Evolutionary conservation across 2,113 vertebrate genomes (phyloP), one percentile per base, ranked within the genome.

Genomic region (Todiramphus chloris): DNA sequence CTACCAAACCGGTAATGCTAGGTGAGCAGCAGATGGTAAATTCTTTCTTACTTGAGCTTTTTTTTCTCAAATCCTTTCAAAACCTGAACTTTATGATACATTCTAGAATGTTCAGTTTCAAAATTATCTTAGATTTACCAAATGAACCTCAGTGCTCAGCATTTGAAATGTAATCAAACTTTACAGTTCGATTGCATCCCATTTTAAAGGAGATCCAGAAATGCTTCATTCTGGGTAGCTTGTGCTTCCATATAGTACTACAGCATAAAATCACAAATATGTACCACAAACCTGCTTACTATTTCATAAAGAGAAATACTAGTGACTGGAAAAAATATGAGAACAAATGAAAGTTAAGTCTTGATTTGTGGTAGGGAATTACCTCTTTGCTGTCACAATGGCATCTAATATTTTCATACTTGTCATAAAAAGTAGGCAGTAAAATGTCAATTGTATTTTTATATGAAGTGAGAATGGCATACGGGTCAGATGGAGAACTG

Each of bases 401-500:
- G 2, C 15, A 77, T 77, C 35, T 51, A 66, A 30, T 66, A 83
- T 77, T 96, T 94, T 86, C 59, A 74, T 83, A 74, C 5, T 69
- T 53, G 6, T 66, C n/a, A 73, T 44, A 78, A 85, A 41, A 7
- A 33, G 21, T 30, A 6, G 6, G 31, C 81, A 69, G 13, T 50
- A 93, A 92, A 83, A 81, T 76, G 24, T 66, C 77, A 44, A 96
- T 81, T 92, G 46, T 86, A 33, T n/a, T 91, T 93, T 94, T 84
- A 55, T 28, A 62, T 12, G n/a, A 31, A 93, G 12, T 20, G 33
- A 51, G 16, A 88, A 87, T 44, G 9, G 20, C 9, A 50, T 18
- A 28, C 5, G 35, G 28, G 46, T 92, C 33, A 89, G 51, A 64
- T 41, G 13, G 17, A 88, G 25, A 91, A 55, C 23, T 69, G 23